Conservation (phyloP, 2,888 invertebrate genomes). For the Entomobrya multifasciata region DNA sequence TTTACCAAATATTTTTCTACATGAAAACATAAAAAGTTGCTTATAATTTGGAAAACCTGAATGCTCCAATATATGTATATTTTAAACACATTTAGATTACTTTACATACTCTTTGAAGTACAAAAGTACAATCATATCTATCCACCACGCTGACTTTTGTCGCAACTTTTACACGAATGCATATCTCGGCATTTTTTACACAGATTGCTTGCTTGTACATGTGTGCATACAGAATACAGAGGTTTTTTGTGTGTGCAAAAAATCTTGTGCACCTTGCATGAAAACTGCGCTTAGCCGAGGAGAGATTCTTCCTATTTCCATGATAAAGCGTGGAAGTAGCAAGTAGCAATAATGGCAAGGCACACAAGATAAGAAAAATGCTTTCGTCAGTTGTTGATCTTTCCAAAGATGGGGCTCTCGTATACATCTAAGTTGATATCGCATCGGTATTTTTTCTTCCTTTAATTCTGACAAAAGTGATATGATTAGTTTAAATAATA, state of each 20-base stretch:
- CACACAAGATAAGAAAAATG: not conserved
- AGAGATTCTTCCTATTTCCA: not conserved
- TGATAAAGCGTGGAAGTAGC: conserved; percentile 9
- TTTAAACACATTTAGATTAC: too few relatives aligned
- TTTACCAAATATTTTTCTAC: not conserved
- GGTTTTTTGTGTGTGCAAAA: not conserved
- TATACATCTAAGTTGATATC: not conserved
- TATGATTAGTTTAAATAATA: not conserved
- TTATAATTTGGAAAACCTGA: not conserved
- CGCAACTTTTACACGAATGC: not conserved
- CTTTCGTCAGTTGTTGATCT: conserved; percentile 28
- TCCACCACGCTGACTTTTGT: not conserved
- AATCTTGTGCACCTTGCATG: not conserved
- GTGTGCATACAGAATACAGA: too few relatives aligned
- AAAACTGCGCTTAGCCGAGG: not conserved
- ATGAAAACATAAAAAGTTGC: not conserved
- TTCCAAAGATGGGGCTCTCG: conserved; percentile 38
- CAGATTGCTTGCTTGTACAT: not conserved
- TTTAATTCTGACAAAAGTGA: not conserved
- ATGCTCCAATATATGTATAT: not conserved
- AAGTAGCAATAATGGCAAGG: not conserved
- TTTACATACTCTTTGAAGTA: not conserved
- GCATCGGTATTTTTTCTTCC: not conserved
- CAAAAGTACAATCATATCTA: not conserved
- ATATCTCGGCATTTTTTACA: not conserved